Evolutionary conservation across 2,797 vertebrate species (phyloP).

Genomic region (Chloroceryle amazona): DNA sequence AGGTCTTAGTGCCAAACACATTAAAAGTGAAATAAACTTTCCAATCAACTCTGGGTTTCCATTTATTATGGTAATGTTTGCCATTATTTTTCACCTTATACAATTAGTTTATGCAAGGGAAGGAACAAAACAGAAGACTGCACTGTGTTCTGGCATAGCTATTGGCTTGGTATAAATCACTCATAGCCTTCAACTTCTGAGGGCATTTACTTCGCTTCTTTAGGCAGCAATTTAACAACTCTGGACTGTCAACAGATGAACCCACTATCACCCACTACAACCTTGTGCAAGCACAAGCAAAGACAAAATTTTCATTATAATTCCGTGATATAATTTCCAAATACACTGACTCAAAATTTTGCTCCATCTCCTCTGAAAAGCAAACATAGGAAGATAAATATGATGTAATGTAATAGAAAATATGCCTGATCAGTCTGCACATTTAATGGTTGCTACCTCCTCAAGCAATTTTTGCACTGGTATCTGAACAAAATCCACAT

Average conservation of each 20-base stretch:
- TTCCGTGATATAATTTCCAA: background rate
- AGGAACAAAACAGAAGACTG: background rate
- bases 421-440: background rate
- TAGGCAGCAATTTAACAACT: background rate
- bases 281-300: background rate
- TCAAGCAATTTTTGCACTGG: background rate
- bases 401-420: background rate
- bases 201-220: background rate
- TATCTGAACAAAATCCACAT: slow-evolving; percentile 6
- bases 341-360: background rate
- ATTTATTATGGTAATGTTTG: slow-evolving; percentile 32
- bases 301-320: background rate
- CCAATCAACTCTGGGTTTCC: slow-evolving; percentile 44
- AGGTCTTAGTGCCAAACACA: slow-evolving; percentile 65
- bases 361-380: background rate
- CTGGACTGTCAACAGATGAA: background rate
- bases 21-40: slow-evolving; percentile 69
- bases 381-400: background rate
- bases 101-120: slow-evolving; percentile 32
- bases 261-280: background rate
- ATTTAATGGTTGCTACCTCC: background rate
- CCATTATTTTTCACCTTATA: background rate
- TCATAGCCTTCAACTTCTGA: background rate
- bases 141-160: background rate
- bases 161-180: background rate